Conservation (phyloP, 2,888 invertebrate genomes). For the Sturmia bella region DNA sequence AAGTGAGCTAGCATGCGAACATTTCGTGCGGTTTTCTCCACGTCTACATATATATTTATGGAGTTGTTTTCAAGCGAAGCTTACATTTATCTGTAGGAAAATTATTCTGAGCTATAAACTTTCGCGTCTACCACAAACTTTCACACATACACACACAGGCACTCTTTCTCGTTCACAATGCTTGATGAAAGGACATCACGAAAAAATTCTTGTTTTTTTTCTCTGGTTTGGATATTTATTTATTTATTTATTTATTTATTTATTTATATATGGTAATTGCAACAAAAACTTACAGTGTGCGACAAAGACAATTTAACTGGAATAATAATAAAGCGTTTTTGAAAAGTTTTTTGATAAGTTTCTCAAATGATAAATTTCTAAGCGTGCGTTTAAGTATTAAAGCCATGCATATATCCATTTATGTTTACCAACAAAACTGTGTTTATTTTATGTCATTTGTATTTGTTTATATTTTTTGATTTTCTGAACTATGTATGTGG, state of each 20-base stretch:
- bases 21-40: conserved; percentile 43
- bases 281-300: conserved; percentile 25
- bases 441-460: too few relatives aligned
- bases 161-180: neutral
- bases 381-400: too few relatives aligned
- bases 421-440: too few relatives aligned
- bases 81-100: conserved; percentile 43
- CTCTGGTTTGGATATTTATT: neutral
- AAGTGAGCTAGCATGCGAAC: conserved; percentile 14
- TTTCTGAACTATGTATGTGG: too few relatives aligned
- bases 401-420: too few relatives aligned
- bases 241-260: too few relatives aligned
- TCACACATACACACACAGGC: neutral
- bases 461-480: too few relatives aligned
- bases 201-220: conserved; percentile 21
- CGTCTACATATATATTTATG: conserved; percentile 24
- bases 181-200: conserved; percentile 59
- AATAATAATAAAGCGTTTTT: too few relatives aligned
- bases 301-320: neutral
- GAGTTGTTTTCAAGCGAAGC: conserved; percentile 22
- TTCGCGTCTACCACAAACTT: conserved; percentile 5
- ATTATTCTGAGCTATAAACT: conserved; percentile 47
- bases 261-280: conserved; percentile 55
- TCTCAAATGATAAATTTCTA: too few relatives aligned
- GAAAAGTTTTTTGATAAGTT: too few relatives aligned